Evolutionary conservation across 2,113 vertebrate species (phyloP).

Genomic region (Nannospalax galili): DNA sequence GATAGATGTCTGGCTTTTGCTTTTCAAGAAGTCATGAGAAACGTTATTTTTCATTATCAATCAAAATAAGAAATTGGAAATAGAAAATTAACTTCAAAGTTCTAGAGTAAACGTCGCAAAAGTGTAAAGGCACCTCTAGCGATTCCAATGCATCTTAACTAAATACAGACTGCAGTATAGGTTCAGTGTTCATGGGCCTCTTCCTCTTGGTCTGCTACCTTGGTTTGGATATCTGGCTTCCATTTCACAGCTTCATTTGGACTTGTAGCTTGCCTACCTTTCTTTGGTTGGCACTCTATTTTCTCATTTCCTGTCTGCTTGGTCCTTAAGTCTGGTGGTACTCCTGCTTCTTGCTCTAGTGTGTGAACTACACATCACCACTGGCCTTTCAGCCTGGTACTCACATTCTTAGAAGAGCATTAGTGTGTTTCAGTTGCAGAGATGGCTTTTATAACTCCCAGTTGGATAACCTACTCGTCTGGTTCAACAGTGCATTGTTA

Average conservation of each 20-base stretch:
- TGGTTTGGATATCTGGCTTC: not conserved
- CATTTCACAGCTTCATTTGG: not conserved
- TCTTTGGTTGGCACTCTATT: not conserved
- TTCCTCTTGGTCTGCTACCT: not conserved
- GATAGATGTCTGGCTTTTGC: not conserved
- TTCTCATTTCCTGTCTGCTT: not conserved
- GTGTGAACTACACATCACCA: fast-evolving
- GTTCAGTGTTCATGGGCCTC: not conserved
- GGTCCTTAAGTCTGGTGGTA: not conserved
- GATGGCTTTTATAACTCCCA: not conserved
- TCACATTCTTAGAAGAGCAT: not conserved
- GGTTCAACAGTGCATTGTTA: not conserved
- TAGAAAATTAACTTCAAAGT: not conserved
- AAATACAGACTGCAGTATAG: not conserved
- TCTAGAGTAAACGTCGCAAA: not conserved
- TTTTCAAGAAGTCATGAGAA: not conserved
- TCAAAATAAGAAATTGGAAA: not conserved
- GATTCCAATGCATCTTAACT: not conserved
- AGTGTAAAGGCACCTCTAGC: not conserved
- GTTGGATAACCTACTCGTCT: not conserved
- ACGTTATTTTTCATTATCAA: not conserved
- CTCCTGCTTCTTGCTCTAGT: not conserved
- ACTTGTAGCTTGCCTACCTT: not conserved
- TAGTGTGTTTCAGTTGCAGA: not conserved
- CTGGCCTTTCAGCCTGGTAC: not conserved